Conservation (phyloP, 2,797 vertebrate species). For the Atherinosoma microstoma region DNA sequence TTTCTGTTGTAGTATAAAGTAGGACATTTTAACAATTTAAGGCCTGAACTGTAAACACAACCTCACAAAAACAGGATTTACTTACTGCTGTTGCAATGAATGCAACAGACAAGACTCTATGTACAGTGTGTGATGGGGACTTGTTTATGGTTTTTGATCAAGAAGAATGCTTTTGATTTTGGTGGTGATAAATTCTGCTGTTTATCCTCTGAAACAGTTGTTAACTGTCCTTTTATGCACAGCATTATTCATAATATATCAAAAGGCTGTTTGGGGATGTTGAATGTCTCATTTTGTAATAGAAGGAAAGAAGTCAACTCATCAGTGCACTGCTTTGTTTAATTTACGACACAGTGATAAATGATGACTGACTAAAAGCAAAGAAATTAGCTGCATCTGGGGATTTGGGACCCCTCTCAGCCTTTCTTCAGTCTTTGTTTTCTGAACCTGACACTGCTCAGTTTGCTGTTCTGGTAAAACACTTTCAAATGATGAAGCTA, state of each 20-base stretch:
- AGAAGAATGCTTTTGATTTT: constrained; percentile 8
- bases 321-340: neutral
- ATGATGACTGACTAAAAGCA: constrained; percentile 30
- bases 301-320: constrained; percentile 1
- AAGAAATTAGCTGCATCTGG: constrained; percentile 38
- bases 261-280: neutral
- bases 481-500: constrained; percentile 36
- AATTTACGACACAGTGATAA: constrained; percentile 21
- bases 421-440: constrained; percentile 45
- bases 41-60: neutral
- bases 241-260: constrained; percentile 2
- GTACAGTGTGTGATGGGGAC: constrained; percentile 2
- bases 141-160: constrained; percentile 12
- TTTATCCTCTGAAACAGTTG: constrained; percentile 12
- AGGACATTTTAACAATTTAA: neutral
- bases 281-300: neutral
- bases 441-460: constrained; percentile 53
- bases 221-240: neutral
- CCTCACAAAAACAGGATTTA: constrained; percentile 19
- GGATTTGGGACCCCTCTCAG: constrained; percentile 32
- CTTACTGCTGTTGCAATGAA: constrained; percentile 5
- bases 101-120: neutral
- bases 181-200: constrained; percentile 20
- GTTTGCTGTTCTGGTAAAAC: constrained; percentile 35
- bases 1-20: constrained; percentile 5